Percentiles rank a stretch among this genome's conserved stretches.
Conservation (phyloP, 2,797 vertebrate genomes). For the Pitangus sulphuratus region DNA sequence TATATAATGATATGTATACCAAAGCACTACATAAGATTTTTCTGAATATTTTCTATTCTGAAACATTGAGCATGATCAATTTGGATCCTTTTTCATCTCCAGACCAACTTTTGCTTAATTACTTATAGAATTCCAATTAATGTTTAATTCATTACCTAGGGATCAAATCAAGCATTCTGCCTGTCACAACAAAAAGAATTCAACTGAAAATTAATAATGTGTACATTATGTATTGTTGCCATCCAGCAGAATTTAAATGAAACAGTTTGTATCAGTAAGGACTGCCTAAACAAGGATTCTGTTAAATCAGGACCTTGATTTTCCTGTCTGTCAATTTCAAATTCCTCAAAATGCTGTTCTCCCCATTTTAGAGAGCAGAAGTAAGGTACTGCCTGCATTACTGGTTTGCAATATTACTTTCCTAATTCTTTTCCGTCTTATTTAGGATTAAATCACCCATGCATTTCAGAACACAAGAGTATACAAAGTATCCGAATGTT, state of each 20-base stretch:
- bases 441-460: not conserved
- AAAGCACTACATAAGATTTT: not conserved
- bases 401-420: not conserved
- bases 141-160: not conserved
- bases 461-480: not conserved
- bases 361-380: not conserved
- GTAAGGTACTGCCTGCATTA: not conserved
- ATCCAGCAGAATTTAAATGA: not conserved
- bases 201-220: not conserved
- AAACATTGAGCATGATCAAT: not conserved
- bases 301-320: not conserved
- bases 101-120: not conserved
- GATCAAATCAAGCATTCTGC: not conserved
- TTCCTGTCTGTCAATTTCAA: not conserved
- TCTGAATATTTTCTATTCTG: not conserved
- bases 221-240: not conserved
- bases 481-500: not conserved
- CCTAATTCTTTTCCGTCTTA: not conserved
- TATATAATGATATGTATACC: not conserved
- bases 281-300: not conserved
- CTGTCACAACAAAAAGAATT: not conserved
- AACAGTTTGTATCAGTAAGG: not conserved
- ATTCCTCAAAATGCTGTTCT: not conserved
- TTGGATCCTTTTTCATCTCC: not conserved
- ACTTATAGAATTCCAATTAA: not conserved